Percentiles rank a stretch among this genome's conserved stretches.
phyloP scores from a whole-genome alignment of 2,113 vertebrate species.

The Stictonetta naevosa region DNA sequence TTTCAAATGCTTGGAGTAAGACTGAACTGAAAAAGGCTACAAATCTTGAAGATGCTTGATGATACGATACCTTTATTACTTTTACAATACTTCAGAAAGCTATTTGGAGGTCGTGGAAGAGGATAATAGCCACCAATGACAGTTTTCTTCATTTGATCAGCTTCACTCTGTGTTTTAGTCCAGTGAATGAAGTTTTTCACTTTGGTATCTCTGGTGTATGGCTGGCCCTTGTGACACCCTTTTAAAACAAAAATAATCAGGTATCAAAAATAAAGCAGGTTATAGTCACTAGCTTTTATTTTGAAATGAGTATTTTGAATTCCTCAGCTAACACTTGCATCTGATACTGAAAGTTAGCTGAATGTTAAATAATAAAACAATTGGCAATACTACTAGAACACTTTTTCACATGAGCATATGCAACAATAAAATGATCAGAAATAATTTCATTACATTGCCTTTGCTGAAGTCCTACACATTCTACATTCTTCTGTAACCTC shows the following conservation, averaged over 20 bases:
- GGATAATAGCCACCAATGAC: conserved; percentile 87
- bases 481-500: background rate
- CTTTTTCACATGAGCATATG: background rate
- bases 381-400: background rate
- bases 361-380: background rate
- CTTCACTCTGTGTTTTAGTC: conserved; percentile 83
- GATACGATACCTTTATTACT: conserved; percentile 74
- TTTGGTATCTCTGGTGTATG: conserved; percentile 80
- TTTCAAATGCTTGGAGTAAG: background rate
- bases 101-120: conserved; percentile 82
- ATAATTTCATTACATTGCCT: background rate
- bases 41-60: background rate
- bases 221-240: conserved; percentile 88
- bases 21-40: background rate
- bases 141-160: conserved; percentile 77
- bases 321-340: background rate
- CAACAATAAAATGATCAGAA: background rate
- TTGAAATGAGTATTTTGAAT: background rate
- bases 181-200: conserved; percentile 89
- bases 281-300: background rate
- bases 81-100: conserved; percentile 78
- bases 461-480: background rate
- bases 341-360: background rate
- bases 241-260: conserved; percentile 5
- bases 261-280: conserved; percentile 7